Evolutionary conservation across 2,888 invertebrate genomes (phyloP).

Genomic region (Chesias legatella): DNA sequence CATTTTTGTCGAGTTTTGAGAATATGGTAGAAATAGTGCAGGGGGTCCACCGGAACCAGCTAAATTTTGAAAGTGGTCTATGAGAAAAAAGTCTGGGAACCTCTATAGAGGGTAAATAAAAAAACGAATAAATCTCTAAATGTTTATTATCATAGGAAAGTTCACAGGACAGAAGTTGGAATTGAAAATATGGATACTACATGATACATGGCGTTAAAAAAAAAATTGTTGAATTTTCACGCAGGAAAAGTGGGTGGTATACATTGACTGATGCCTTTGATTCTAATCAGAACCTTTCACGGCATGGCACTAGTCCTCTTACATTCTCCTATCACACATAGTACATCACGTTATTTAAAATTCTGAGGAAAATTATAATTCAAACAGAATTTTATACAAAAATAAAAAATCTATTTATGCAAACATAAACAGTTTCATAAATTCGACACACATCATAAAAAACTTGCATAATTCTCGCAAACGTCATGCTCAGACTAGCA

Average conservation of each 20-base stretch:
- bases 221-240: conserved; percentile 56
- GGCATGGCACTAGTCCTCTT: conserved; percentile 80
- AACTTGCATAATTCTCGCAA: conserved; percentile 79
- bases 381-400: conserved; percentile 33
- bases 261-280: conserved; percentile 77
- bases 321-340: conserved; percentile 76
- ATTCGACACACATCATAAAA: conserved; percentile 55
- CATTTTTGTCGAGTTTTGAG: too few relatives aligned
- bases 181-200: conserved; percentile 45
- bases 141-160: conserved; percentile 72
- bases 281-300: conserved; percentile 79
- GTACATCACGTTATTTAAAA: conserved; percentile 48
- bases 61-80: too few relatives aligned
- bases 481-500: conserved; percentile 79
- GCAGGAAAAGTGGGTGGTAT: conserved; percentile 80
- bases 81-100: too few relatives aligned
- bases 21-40: too few relatives aligned
- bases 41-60: too few relatives aligned
- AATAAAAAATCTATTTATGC: conserved; percentile 28
- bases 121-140: conserved; percentile 52
- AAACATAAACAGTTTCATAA: conserved; percentile 30
- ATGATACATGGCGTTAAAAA: conserved; percentile 57
- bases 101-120: conserved; percentile 14
- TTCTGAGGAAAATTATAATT: conserved; percentile 41
- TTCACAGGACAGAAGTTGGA: conserved; percentile 61